Base-by-base conservation (phyloP, 2,888 invertebrate genomes). In the Theodoxus fluviatilis region DNA sequence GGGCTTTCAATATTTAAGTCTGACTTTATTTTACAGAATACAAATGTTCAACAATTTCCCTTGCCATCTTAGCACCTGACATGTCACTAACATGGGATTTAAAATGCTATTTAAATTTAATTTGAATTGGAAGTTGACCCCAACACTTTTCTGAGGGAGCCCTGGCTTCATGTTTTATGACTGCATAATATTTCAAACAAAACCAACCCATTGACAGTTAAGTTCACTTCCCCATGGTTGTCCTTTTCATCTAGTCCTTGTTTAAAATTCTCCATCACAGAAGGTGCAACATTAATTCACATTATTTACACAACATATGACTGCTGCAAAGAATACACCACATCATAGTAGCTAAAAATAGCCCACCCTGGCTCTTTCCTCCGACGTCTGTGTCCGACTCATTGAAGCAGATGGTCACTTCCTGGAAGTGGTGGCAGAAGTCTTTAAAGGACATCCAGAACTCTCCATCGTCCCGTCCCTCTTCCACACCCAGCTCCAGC, bases 381-480 rank as follows among this genome's bases (percentile, higher is more conserved):
- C 88, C 88, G 3, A 83, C 83, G 71, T 88, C 86, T 77, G 87
- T 87, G 75, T 88, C 88, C 0, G 88, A 88, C 1, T 87, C 88
- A 63, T 86, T 76, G 2, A 88, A 87, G 75, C 89, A 89, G 18
- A 89, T 85, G 6, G 88, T 88, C 2, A 88, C 85, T 74, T 88
- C 88, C 66, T 86, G 85, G 77, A 89, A 89, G 73, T 89, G 86
- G 18, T 78, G 77, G 72, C 83, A 85, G 77, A 89, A 89, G 73
- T 89, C 89, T 40, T 80, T 74, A 75, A 84, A 88, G 15, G 84
- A 84, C 88, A 89, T 89, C 89, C 89, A 89, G 79, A 88, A 89
- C 77, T 89, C 89, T 2, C 89, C 89, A 74, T 89, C 88, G 31
- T 80, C 83, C 47, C 83, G 80, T 1, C 81, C 75, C 59, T 80